Evolutionary conservation across 1,140 invertebrate species (phyloP).

Genomic region (Saccostrea cuccullata): DNA sequence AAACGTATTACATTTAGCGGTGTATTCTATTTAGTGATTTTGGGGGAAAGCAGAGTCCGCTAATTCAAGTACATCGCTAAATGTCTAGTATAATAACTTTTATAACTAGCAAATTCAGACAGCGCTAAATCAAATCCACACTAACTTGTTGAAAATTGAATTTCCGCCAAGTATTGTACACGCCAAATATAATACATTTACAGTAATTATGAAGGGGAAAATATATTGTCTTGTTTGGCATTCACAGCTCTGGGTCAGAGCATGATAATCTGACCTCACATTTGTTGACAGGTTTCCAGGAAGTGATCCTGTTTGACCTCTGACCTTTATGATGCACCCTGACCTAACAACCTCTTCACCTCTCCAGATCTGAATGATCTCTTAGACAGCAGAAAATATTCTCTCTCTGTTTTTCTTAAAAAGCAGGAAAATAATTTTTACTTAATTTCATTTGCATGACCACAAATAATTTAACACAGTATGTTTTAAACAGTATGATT

Average conservation of each 20-base stretch:
- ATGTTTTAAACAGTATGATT: background rate
- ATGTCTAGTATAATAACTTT: no score
- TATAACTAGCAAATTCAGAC: no score
- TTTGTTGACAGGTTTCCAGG: slow-evolving; percentile 18
- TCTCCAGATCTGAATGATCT: background rate
- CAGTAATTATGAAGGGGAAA: background rate
- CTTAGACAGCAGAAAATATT: background rate
- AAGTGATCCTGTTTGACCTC: slow-evolving; percentile 7
- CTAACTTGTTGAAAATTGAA: no score
- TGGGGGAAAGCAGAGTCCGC: no score
- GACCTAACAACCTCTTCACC: background rate
- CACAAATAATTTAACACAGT: background rate
- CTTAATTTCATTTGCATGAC: background rate
- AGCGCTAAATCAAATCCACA: no score
- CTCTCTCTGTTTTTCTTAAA: background rate
- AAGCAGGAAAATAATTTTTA: background rate
- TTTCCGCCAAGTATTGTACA: no score
- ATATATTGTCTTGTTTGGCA: slow-evolving; percentile 23
- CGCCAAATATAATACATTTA: no score
- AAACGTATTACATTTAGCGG: no score
- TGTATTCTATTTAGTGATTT: no score
- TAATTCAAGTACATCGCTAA: no score
- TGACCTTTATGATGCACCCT: slow-evolving; percentile 10
- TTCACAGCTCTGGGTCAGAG: background rate
- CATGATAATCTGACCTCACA: slow-evolving; percentile 2